Percentiles rank a stretch among this genome's conserved stretches.
phyloP scores from a whole-genome alignment of 23 tunicate species.

The Halocynthia aurantium region DNA sequence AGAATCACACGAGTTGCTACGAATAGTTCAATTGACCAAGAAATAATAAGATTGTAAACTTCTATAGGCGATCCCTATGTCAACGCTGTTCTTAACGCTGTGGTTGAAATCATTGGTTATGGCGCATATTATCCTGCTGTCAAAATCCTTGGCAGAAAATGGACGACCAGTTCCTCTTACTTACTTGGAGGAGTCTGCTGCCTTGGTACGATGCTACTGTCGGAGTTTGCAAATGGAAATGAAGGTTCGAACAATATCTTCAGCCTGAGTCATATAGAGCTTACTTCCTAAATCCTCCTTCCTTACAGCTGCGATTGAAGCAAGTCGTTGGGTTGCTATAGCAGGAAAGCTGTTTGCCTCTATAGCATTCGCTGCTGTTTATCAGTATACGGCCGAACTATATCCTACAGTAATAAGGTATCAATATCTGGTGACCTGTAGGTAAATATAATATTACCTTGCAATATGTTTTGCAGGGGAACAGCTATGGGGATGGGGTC shows the following conservation, averaged over 20 bases:
- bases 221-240: slow-evolving; percentile 34
- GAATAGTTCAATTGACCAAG: background rate
- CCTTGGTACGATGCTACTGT: slow-evolving; percentile 29
- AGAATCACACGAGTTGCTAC: background rate
- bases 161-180: background rate
- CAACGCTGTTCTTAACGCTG: slow-evolving; percentile 44
- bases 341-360: slow-evolving; percentile 67
- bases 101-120: slow-evolving; percentile 35
- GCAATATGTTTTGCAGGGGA: slow-evolving; percentile 13
- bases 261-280: too few relatives aligned
- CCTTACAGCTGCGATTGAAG: slow-evolving; percentile 6
- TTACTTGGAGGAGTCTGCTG: slow-evolving; percentile 24
- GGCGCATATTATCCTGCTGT: background rate
- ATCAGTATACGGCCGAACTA: slow-evolving; percentile 55
- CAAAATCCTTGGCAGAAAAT: background rate
- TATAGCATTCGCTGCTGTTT: slow-evolving; percentile 40
- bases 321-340: slow-evolving; percentile 33
- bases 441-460: background rate
- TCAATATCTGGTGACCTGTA: background rate
- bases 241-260: background rate
- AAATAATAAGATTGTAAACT: background rate
- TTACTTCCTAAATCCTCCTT: background rate
- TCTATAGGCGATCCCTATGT: slow-evolving; percentile 54
- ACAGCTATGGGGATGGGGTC: slow-evolving; percentile 57
- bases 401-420: slow-evolving; percentile 78